A percentile compares a stretch with the other conserved stretches of the same genome.
phyloP scores from a whole-genome alignment of 2,888 invertebrate species.

The Cabera pusaria region DNA sequence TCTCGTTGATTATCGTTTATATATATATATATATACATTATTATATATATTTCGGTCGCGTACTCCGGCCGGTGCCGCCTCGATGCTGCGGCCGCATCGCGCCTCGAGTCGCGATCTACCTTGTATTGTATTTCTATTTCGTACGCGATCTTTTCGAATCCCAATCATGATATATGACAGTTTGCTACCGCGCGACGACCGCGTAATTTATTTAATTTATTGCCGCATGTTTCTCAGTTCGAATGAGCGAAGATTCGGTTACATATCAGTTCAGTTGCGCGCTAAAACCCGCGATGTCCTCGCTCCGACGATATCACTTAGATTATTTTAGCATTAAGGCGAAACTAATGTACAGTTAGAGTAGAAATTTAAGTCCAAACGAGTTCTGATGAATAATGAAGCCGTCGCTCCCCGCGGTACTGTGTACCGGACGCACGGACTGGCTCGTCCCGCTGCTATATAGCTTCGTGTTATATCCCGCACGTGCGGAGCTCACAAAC shows the following conservation, averaged over 20 bases:
- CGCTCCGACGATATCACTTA: constrained; percentile 78
- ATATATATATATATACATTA: no score
- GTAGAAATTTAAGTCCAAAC: constrained; percentile 83
- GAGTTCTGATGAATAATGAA: constrained; percentile 77
- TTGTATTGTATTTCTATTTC: constrained; percentile 59
- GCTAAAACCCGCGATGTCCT: constrained; percentile 61
- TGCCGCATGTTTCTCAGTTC: constrained; percentile 56
- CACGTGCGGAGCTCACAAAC: constrained; percentile 76
- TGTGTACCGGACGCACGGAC: constrained; percentile 69
- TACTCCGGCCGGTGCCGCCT: constrained; percentile 60
- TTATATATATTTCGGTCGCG: constrained; percentile 48
- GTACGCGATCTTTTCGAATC: constrained; percentile 57
- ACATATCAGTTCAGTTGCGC: constrained; percentile 76
- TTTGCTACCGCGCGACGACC: constrained; percentile 77
- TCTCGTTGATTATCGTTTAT: no score
- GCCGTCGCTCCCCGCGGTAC: constrained; percentile 72
- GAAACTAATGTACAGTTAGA: constrained; percentile 85
- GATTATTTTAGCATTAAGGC: constrained; percentile 84
- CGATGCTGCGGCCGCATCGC: constrained; percentile 75
- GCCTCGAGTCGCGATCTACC: constrained; percentile 58
- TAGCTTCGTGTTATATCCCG: constrained; percentile 75
- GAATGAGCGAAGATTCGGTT: constrained; percentile 64
- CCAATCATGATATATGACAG: constrained; percentile 61
- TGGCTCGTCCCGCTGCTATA: constrained; percentile 69
- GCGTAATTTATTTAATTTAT: constrained; percentile 64